phyloP scores from a whole-genome alignment of 2,797 vertebrate species.

The Rhinoraja longicauda region DNA sequence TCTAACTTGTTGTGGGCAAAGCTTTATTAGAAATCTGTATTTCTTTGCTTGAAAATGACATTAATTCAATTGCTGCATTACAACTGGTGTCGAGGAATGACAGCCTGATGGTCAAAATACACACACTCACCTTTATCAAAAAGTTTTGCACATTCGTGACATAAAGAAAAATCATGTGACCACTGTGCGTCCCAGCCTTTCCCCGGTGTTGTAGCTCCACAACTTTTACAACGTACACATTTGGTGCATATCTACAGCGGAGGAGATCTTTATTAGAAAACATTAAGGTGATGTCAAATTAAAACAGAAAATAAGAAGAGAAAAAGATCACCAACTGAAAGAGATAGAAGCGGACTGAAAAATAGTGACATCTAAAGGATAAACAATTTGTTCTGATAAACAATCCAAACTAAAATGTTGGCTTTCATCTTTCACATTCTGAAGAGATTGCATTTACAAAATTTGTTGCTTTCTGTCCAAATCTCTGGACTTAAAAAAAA shows the following conservation, averaged over 20 bases:
- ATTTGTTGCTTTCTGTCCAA: not conserved
- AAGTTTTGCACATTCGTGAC: constrained; percentile 97
- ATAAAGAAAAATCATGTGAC: constrained; percentile 98
- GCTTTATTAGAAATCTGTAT: not conserved
- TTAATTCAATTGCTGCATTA: not conserved
- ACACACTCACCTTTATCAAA: constrained; percentile 82
- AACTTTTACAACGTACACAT: constrained; percentile 95
- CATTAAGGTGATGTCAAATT: not conserved
- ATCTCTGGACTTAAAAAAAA: not conserved
- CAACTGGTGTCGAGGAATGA: not conserved
- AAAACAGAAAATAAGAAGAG: not conserved
- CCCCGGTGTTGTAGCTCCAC: constrained; percentile 92
- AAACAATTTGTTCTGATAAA: not conserved
- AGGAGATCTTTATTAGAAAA: constrained; percentile 24
- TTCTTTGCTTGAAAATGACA: not conserved
- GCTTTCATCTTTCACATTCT: not conserved
- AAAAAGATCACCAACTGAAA: not conserved
- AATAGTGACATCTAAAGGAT: not conserved
- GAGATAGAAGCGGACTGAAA: not conserved
- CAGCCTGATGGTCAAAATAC: not conserved
- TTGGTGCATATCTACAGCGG: constrained; percentile 84
- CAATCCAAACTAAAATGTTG: not conserved
- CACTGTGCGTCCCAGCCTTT: constrained; percentile 97
- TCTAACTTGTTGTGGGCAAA: not conserved
- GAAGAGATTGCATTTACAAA: not conserved